Evolutionary conservation across 2,888 invertebrate genomes (phyloP), one percentile per base, ranked within the genome.

Genomic region (Xestia xanthographa): DNA sequence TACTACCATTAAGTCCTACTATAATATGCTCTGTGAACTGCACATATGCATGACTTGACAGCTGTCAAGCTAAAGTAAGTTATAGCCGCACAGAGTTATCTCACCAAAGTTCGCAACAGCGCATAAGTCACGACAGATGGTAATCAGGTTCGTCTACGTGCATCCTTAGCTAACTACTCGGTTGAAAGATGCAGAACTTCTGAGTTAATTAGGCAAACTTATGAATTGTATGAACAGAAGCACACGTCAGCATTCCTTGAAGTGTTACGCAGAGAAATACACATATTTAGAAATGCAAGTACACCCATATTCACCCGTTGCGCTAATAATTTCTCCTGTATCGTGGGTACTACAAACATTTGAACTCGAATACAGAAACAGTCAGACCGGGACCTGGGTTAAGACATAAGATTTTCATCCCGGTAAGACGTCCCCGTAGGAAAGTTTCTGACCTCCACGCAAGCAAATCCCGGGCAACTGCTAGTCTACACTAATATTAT

Each of bases 101-200:
- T 8, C 22, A 22, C 5, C 50, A n/a, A 77, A 80, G 50, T 34
- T 71, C 50, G 26, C 43, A 26, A n/a, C 60, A 62, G 26, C 45
- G 72, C 60, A 53, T 80, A 34, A 45, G 50, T 72, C 72, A 45
- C 45, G 80, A 53, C 43, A 12, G 45, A 29, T 38, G 34, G n/a
- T 38, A 14, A 53, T 80, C 62, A 63, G 5, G 20, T 45, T n/a
- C 22, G 20, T 53, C 20, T n/a, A 5, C 1, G 11, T 38, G 14
- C 29, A 14, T 11, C 14, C 14, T 80, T 12, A 69, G 34, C 11
- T 29, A 12, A 14, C 0, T 6, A 22, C 29, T 48, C 17, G 12
- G 38, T 34, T 26, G 0, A 11, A 6, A 34, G 20, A 56, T 45
- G 22, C 20, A 73, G 56, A 78, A 67, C 14, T 38, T 77, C 26